Evolutionary conservation across 2,888 invertebrate genomes (phyloP), one percentile per base, ranked within the genome.

Genomic region (Tribolium freemani): DNA sequence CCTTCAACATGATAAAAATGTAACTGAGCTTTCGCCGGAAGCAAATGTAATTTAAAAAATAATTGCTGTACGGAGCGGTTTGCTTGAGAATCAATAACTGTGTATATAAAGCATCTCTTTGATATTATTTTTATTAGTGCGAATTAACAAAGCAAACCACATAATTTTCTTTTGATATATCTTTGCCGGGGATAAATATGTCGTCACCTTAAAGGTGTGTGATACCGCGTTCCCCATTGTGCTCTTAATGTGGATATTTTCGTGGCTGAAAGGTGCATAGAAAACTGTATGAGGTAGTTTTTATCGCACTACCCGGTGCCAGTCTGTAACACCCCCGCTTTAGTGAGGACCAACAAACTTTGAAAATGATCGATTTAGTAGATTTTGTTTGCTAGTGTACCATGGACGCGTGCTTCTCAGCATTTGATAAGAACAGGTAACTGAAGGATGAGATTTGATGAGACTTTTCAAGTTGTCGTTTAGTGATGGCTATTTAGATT

Each of bases 401-500:
- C 86, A 96, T 96, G 95, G 95, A 96, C 89, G 95, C 95, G 84
- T 96, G 96, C 88, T 96, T 95, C 87, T 91, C 93, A 83, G 94
- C 95, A 77, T 96, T 96, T 87, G 96, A 96, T 87, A 95, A 95
- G 87, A 95, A 96, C 87, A 92, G 93, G 93, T 94, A 89, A 89
- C 92, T 89, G 72, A 31, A 45, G 53, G 10, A 21, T 38, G 44
- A 58, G 13, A 8, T 38, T n/a, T 58, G 45, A 11, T 11, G 10
- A 31, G 44, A 50, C 30, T 50, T 38, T 2, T 51, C 51, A 53
- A 53, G 48, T 13, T 64, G 31, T 57, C 16, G 48, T 86, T 26
- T 83, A 94, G 94, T 48, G 96, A 96, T 87, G 95, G 94, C 73
- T 91, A 90, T 80, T 87, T 96, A 77, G 93, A 92, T 83, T 85